Evolutionary conservation across 64 coral and sea anemone species (phyloP).

Genomic region (Montipora efflorescens): DNA sequence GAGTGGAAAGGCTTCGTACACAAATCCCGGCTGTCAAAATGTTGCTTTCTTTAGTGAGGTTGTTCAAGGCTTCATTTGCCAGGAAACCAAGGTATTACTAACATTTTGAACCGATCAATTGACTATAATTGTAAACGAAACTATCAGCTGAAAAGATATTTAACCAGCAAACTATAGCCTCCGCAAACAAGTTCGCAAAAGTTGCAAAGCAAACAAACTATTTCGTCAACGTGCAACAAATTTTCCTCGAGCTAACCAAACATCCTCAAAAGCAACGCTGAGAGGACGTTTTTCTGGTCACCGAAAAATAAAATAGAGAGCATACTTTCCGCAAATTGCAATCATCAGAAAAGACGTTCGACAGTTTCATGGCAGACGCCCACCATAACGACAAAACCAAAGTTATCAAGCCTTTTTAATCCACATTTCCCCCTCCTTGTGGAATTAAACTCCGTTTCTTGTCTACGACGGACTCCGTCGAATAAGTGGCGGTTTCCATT

Average conservation of each 20-base stretch:
- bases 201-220: not conserved
- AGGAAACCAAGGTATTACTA: not conserved
- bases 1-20: not conserved
- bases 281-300: not conserved
- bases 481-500: not conserved
- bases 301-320: not conserved
- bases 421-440: not conserved
- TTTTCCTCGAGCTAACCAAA: too few relatives aligned
- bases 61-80: not conserved
- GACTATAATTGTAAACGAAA: not conserved
- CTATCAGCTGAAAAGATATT: not conserved
- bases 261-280: too few relatives aligned
- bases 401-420: not conserved
- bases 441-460: not conserved
- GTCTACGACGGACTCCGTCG: not conserved
- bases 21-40: conserved; percentile 5
- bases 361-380: too few relatives aligned
- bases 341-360: not conserved
- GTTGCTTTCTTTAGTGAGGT: conserved; percentile 10
- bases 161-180: too few relatives aligned
- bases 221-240: not conserved
- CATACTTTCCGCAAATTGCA: not conserved
- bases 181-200: conserved; percentile 18
- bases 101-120: not conserved
- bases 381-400: too few relatives aligned